Evolutionary conservation across 2,888 invertebrate genomes (phyloP), one percentile per base, ranked within the genome.

Genomic region (Pimpla rufipes): DNA sequence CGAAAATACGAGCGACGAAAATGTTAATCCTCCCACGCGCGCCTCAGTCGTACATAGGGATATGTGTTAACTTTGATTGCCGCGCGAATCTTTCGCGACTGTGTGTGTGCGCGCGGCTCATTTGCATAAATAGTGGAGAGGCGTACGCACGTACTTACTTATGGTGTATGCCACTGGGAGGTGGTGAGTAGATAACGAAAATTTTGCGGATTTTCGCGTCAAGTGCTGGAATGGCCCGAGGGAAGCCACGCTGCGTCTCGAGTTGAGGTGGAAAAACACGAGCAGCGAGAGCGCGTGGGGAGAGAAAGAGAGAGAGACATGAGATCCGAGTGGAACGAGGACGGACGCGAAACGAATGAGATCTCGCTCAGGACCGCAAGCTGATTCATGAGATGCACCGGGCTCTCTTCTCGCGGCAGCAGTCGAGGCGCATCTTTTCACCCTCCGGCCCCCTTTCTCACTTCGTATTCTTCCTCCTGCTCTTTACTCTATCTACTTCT

Each of bases 31-130:
- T 42, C n/a, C 29, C n/a, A 21, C 23, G 8, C 35, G n/a, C n/a
- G 2, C 2, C 29, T 29, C 29, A 16, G 4, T n/a, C 37, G 42
- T 42, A 64, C 18, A 40, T 11, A 8, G 42, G 21, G 67, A 74
- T 73, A 74, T 66, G 79, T 55, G 76, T 76, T 73, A 82, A 84
- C 84, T 84, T 79, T 84, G 82, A 84, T 82, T 79, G 81, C 79
- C 40, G n/a, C 42, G 35, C 10, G 11, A 64, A 18, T 37, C 37
- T 57, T 64, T 40, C 70, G 42, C 37, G 62, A 18, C 13, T 66
- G 21, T 40, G 11, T 55, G 55, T 0, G 45, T 18, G 45, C 29
- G 29, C 29, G 2, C 5, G 29, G 3, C 2, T 66, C n/a, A 50
- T 71, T 64, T 79, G 45, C 66, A 40, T 64, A 16, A 37, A 62